phyloP scores from a whole-genome alignment of 2,888 invertebrate species.

The Tridacna gigas region DNA sequence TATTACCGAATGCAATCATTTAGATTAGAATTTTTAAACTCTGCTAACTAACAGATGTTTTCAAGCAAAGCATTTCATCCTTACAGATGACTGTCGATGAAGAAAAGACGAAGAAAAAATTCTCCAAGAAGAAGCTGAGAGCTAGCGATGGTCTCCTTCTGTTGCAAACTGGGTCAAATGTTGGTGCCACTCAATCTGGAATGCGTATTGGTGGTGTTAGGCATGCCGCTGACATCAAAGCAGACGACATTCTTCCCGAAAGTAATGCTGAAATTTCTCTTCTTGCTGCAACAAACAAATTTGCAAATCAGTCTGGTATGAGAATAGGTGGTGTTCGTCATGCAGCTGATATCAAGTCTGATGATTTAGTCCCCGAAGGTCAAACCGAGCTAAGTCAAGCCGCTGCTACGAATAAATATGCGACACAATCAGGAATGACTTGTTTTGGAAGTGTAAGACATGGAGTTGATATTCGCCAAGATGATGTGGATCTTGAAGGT shows the following conservation, averaged over 20 bases:
- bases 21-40: slow-evolving; percentile 5
- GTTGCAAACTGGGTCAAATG: slow-evolving; percentile 83
- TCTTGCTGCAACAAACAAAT: slow-evolving; percentile 77
- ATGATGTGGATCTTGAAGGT: slow-evolving; percentile 77
- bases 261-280: slow-evolving; percentile 70
- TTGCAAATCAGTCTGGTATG: slow-evolving; percentile 79
- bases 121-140: slow-evolving; percentile 80
- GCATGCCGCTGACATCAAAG: slow-evolving; percentile 82
- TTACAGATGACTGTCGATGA: slow-evolving; percentile 61
- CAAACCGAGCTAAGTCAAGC: slow-evolving; percentile 71
- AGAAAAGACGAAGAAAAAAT: slow-evolving; percentile 66
- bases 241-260: slow-evolving; percentile 77
- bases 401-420: slow-evolving; percentile 80
- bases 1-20: slow-evolving; percentile 10
- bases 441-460: slow-evolving; percentile 80
- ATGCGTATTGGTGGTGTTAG: slow-evolving; percentile 79
- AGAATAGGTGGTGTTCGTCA: slow-evolving; percentile 74
- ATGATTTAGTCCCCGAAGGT: slow-evolving; percentile 63
- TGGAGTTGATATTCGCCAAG: slow-evolving; percentile 82
- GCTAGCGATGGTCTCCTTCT: slow-evolving; percentile 81
- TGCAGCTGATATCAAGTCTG: slow-evolving; percentile 67
- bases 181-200: slow-evolving; percentile 82
- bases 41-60: slow-evolving; percentile 15
- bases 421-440: slow-evolving; percentile 80
- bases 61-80: slow-evolving; percentile 24